phyloP scores from a whole-genome alignment of 2,113 vertebrate genomes.

The Theristicus caerulescens region DNA sequence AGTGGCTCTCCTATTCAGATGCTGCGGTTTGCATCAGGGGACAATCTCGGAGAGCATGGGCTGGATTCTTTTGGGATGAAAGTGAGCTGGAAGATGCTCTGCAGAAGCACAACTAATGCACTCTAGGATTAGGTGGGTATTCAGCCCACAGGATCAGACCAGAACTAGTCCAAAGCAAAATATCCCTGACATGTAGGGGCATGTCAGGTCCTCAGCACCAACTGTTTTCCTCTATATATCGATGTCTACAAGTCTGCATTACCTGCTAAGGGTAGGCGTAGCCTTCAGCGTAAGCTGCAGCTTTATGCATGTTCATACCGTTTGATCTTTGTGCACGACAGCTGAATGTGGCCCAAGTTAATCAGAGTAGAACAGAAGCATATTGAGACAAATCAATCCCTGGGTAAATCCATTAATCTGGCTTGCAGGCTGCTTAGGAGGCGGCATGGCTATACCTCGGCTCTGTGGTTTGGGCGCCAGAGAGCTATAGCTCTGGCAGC shows the following conservation, averaged over 20 bases:
- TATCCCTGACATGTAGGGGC: background rate
- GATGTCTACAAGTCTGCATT: background rate
- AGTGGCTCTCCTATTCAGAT: background rate
- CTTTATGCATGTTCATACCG: background rate
- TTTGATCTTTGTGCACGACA: background rate
- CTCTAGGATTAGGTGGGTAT: background rate
- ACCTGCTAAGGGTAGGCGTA: accelerated
- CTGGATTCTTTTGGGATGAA: background rate
- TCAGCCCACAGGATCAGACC: background rate
- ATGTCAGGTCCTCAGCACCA: background rate
- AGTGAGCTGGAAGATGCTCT: background rate
- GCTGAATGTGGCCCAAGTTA: background rate
- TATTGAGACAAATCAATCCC: background rate
- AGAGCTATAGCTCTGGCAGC: background rate
- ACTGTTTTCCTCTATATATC: background rate
- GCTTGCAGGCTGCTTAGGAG: background rate
- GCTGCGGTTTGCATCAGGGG: background rate
- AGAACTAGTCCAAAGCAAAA: background rate
- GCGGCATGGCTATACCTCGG: accelerated
- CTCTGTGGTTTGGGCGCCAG: background rate
- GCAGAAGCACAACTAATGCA: background rate
- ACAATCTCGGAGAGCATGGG: background rate
- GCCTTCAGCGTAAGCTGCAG: background rate
- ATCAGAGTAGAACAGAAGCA: background rate
- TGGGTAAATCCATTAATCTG: background rate